Evolutionary conservation across 2,113 vertebrate genomes (phyloP).

Genomic region (Gnathonemus echidnorhynchus): DNA sequence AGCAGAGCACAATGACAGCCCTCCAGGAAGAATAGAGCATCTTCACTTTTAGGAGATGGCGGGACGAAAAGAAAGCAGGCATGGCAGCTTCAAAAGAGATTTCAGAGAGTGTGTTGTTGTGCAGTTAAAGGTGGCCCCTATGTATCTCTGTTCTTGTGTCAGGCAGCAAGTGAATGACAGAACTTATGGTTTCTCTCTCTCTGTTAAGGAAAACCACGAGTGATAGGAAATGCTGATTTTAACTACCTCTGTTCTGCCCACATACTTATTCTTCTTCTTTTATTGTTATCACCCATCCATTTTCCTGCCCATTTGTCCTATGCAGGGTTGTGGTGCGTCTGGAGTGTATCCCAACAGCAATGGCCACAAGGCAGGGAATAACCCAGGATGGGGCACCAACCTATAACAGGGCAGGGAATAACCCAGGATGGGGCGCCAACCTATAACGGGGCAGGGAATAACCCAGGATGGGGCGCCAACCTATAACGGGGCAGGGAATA

Average conservation of each 20-base stretch:
- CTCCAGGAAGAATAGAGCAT: conserved; percentile 4
- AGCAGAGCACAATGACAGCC: conserved; percentile 1
- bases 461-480: not conserved
- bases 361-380: not conserved
- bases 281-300: not conserved
- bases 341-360: not conserved
- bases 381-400: not conserved
- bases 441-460: not conserved
- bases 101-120: not conserved
- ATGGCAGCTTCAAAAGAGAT: conserved; percentile 11
- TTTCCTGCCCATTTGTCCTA: not conserved
- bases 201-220: not conserved
- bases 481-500: not conserved
- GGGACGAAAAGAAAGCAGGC: not conserved
- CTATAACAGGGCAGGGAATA: not conserved
- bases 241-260: not conserved
- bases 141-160: not conserved
- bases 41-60: conserved; percentile 22
- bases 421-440: not conserved
- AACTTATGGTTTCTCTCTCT: not conserved
- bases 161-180: not conserved
- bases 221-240: not conserved
- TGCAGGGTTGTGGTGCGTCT: not conserved
- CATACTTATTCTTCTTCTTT: not conserved
- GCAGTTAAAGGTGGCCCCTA: not conserved